Conservation (phyloP, 2,113 vertebrate genomes). For the Isichthys henryi region DNA sequence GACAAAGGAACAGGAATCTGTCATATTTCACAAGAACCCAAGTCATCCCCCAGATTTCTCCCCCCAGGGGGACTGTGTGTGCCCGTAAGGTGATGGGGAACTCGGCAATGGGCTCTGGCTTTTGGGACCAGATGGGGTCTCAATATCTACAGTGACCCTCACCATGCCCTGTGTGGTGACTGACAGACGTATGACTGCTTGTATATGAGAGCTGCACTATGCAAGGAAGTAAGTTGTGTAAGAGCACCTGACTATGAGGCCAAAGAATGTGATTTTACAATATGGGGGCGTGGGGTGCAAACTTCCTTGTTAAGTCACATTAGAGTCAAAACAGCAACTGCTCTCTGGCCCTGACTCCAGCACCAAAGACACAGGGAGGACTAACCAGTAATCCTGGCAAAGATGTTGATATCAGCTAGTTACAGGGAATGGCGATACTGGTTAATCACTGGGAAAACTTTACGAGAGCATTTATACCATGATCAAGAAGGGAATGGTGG, state of each 20-base stretch:
- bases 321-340: background rate
- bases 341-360: background rate
- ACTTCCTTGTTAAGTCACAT: background rate
- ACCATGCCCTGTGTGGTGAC: background rate
- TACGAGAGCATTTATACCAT: background rate
- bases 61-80: background rate
- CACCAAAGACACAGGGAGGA: background rate
- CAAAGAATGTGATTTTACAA: background rate
- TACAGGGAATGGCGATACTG: background rate
- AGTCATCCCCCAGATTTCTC: constrained; percentile 34
- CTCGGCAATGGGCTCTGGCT: background rate
- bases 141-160: background rate
- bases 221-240: background rate
- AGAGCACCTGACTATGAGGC: background rate
- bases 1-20: background rate
- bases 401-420: background rate
- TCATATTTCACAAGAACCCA: constrained; percentile 42
- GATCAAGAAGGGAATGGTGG: background rate
- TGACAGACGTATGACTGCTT: background rate
- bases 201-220: background rate
- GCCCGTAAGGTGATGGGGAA: background rate
- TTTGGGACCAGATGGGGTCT: background rate
- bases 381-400: background rate
- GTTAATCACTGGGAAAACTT: background rate
- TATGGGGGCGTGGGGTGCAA: background rate